Evolutionary conservation across 2,888 invertebrate genomes (phyloP), one percentile per base, ranked within the genome.

Genomic region (Cacoxenus indagator): DNA sequence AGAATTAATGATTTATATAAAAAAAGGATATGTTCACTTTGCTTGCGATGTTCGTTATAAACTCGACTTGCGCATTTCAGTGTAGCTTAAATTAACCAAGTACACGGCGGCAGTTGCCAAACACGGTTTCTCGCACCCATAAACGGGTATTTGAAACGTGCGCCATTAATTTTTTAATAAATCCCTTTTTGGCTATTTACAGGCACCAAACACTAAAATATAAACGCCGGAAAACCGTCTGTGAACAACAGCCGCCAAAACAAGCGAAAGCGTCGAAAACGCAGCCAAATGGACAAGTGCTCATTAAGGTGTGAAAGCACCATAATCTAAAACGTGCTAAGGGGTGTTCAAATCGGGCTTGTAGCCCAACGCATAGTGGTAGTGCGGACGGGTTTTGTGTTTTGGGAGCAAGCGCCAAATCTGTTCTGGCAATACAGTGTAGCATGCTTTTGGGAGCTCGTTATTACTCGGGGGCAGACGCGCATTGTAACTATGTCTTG

Each of bases 81-180:
- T n/a, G n/a, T n/a, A n/a, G n/a, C n/a, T n/a, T n/a, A n/a, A n/a
- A n/a, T n/a, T n/a, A n/a, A n/a, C n/a, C n/a, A n/a, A n/a, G n/a
- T n/a, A 14, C 14, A 11, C 37, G 37, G 37, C 14, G 37, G 37
- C 37, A 37, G n/a, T 43, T 43, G 45, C 5, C 45, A 43, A n/a
- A 2, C 11, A 17, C 51, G 22, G 3, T 51, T 17, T 11, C 19
- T 6, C 19, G 22, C 51, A 6, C 51, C 51, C 19, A 3, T 17
- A 51, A 48, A 24, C 19, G 51, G 14, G 61, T 62, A 62, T 62
- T 62, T 45, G 45, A 62, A 43, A 45, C 24, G 61, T 45, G 24
- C 24, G 19, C 45, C 43, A 62, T 62, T 62, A 62, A 62, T 43
- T 62, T 62, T 62, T 62, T 24, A 62, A 62, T n/a, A 62, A 24